Conservation (phyloP, 2,888 invertebrate species). For the Cephus runcator region DNA sequence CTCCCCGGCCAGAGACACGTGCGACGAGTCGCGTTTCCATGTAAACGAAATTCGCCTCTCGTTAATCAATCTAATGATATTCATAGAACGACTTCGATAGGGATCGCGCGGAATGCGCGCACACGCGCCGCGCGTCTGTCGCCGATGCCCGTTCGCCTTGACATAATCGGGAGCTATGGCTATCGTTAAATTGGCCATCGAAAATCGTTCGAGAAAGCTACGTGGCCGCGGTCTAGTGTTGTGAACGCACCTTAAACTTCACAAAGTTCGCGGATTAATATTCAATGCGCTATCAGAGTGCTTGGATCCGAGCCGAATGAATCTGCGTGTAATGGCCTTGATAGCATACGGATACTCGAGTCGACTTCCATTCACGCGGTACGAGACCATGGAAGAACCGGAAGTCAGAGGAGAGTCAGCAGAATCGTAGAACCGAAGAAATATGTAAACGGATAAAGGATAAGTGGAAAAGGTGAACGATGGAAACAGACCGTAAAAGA, state of each 20-base stretch:
- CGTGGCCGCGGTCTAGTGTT: no score
- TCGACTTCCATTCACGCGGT: background rate
- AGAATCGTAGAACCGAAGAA: background rate
- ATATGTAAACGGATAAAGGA: background rate
- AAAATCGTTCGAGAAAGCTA: no score
- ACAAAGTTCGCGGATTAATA: no score
- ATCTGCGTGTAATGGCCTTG: no score
- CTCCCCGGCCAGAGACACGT: no score
- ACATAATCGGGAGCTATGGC: background rate
- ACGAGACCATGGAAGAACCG: background rate
- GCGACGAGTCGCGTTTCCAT: no score
- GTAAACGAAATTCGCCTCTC: no score
- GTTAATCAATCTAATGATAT: background rate
- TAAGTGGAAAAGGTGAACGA: constrained; percentile 1
- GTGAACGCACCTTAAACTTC: no score
- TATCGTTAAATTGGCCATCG: background rate
- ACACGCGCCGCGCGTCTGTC: background rate
- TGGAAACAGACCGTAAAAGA: constrained; percentile 36
- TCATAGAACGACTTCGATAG: background rate
- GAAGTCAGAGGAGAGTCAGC: background rate
- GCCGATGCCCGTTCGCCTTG: background rate
- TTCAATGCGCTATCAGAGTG: no score
- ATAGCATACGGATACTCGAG: no score
- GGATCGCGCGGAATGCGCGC: background rate
- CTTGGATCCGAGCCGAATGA: no score